phyloP scores from a whole-genome alignment of 2,888 invertebrate genomes.

The Melanchra persicariae region DNA sequence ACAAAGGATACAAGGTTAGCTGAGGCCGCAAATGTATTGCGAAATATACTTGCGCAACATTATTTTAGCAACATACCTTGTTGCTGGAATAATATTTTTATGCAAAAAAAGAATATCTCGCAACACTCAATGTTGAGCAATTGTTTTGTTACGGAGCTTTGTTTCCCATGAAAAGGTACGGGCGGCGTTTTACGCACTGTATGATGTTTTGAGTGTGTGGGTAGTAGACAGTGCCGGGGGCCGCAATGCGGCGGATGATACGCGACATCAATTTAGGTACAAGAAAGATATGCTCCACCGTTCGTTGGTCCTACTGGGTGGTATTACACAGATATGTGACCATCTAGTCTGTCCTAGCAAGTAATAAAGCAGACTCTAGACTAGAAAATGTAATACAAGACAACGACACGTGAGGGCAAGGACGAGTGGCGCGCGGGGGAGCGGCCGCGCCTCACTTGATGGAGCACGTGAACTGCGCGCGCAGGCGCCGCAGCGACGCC shows the following conservation, averaged over 20 bases:
- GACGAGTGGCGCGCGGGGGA: background rate
- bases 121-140: background rate
- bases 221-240: background rate
- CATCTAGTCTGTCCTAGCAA: slow-evolving; percentile 23
- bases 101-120: background rate
- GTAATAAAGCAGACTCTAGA: slow-evolving; percentile 47
- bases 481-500: slow-evolving; percentile 81
- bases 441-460: slow-evolving; percentile 76
- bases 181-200: background rate
- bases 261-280: slow-evolving; percentile 48
- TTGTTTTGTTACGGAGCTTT: background rate
- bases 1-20: too few species aligned
- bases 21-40: too few species aligned
- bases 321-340: slow-evolving; percentile 48
- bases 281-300: slow-evolving; percentile 67
- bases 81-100: too few species aligned
- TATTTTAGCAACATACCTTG: background rate
- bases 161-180: slow-evolving; percentile 4
- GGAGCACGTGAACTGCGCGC: slow-evolving; percentile 85
- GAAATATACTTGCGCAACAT: background rate
- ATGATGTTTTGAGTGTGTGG: background rate
- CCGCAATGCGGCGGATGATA: background rate
- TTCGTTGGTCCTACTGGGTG: slow-evolving; percentile 63
- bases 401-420: slow-evolving; percentile 25
- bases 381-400: slow-evolving; percentile 49